Conservation (phyloP, 2,797 vertebrate species). For the Labroides dimidiatus region DNA sequence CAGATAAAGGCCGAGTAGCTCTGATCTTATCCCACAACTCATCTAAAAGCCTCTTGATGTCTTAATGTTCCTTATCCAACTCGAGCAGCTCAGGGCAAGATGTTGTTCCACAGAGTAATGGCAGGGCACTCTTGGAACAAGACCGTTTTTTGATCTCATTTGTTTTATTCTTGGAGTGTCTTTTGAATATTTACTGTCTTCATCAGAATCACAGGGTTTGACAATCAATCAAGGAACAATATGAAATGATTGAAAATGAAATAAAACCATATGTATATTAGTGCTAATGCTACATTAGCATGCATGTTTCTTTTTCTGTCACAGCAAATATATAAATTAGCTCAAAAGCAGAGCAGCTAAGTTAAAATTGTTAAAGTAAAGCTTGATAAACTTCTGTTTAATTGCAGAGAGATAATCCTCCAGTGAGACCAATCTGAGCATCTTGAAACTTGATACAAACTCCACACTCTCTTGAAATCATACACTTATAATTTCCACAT, state of each 20-base stretch:
- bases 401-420: not conserved
- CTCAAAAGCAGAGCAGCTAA: no score
- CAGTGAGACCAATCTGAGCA: not conserved
- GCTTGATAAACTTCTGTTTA: not conserved
- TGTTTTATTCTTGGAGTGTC: not conserved
- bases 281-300: no score
- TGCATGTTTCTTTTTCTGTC: no score
- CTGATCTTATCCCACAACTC: constrained; percentile 37
- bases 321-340: no score
- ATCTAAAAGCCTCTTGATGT: constrained; percentile 48
- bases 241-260: no score
- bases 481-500: constrained; percentile 13
- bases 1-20: constrained; percentile 11
- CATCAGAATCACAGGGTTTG: no score
- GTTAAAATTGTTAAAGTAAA: not conserved
- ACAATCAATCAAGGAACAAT: no score
- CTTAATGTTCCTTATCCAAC: constrained; percentile 22
- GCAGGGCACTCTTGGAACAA: not conserved
- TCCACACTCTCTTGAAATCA: constrained; percentile 11
- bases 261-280: no score
- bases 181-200: not conserved
- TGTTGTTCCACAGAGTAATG: constrained; percentile 4
- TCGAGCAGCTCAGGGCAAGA: constrained; percentile 2
- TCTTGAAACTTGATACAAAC: constrained; percentile 22
- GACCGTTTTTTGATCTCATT: not conserved